Evolutionary conservation across 1,140 invertebrate species (phyloP), one percentile per base, ranked within the genome.

Genomic region (Euwallacea fornicatus): DNA sequence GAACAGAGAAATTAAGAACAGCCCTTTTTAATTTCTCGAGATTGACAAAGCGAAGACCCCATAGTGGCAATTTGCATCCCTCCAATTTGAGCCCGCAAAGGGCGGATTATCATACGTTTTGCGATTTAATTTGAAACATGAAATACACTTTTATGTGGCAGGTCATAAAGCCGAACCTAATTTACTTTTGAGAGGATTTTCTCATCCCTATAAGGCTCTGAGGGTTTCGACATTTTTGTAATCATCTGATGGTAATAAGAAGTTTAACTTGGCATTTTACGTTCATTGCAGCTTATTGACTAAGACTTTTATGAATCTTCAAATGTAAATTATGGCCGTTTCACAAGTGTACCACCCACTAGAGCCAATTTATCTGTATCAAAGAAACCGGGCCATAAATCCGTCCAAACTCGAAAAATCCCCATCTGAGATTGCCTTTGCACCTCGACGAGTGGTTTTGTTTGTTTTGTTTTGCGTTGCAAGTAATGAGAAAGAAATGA

Each of bases 101-200:
- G 47, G 47, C 2, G 47, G 47, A 50, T 50, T 50, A 50, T 50
- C 13, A 50, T 50, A 50, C 10, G 47, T 50, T 50, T 50, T 50
- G 47, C 47, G 47, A 50, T 50, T 50, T 50, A 50, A 50, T 59
- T 59, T 59, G n/a, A 59, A 59, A 59, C 56, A 59, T 59, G 56
- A 59, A 59, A 59, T 53, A 59, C 56, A 59, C 56, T 59, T 59
- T 59, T 59, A 16, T 16, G 10, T 21, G 10, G 47, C 56, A 16
- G n/a, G 56, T 13, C 13, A 53, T 11, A 53, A 53, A 53, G 50
- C 50, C 56, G 21, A 33, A 59, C n/a, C 56, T 59, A 59, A 59
- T 59, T 59, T 59, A 21, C 56, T 21, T 59, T 59, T 59, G 13
- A 59, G 56, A 33, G 9, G n/a, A 15, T 59, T 59, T 21, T 21